Conservation (phyloP, 2,113 vertebrate genomes). For the Hystrix brachyura region DNA sequence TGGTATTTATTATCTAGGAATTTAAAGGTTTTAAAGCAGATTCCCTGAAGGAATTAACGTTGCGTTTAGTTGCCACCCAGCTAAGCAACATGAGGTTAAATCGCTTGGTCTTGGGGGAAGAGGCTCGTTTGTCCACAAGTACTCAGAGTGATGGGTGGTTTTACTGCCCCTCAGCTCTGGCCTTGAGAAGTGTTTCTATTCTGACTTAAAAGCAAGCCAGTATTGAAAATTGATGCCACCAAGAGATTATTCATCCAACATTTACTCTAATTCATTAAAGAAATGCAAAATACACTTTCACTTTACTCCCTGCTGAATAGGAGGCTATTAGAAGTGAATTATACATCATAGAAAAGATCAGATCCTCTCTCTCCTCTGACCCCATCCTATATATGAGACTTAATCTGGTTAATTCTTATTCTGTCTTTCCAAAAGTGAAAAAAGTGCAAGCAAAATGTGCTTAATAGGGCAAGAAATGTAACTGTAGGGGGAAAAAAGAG, state of each 20-base stretch:
- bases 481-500: not conserved
- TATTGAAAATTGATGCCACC: not conserved
- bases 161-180: not conserved
- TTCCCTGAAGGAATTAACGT: not conserved
- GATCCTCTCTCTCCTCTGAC: not conserved
- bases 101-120: constrained; percentile 15
- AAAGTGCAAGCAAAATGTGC: not conserved
- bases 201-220: not conserved
- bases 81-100: constrained; percentile 61
- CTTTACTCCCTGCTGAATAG: not conserved
- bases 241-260: not conserved
- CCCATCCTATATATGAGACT: not conserved
- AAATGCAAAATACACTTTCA: not conserved
- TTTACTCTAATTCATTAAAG: not conserved
- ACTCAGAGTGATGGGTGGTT: not conserved
- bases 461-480: not conserved
- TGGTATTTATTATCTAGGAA: constrained; percentile 30
- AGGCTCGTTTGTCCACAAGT: not conserved
- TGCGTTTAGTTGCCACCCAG: not conserved
- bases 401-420: not conserved
- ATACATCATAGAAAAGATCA: not conserved
- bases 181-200: not conserved
- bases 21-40: constrained; percentile 4
- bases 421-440: not conserved
- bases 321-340: not conserved